A percentile compares a stretch with the other conserved stretches of the same genome.
Conservation (phyloP, 2,888 invertebrate species). For the Sesia apiformis region DNA sequence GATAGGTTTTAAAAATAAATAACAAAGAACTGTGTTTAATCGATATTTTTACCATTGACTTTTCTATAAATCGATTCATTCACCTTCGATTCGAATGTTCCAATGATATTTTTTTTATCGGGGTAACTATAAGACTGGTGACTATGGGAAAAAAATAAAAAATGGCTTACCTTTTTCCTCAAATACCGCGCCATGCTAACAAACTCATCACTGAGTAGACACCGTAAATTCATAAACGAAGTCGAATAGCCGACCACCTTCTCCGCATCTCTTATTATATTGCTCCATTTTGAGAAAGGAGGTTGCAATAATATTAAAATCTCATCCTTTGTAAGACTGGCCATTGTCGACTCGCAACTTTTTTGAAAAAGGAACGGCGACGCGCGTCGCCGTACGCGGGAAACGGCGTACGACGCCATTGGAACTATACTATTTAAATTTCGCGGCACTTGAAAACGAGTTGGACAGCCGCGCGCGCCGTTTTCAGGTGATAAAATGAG, state of each 20-base stretch:
- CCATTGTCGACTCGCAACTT: constrained; percentile 59
- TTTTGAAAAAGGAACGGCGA: constrained; percentile 55
- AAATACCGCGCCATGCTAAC: constrained; percentile 72
- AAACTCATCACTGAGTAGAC: constrained; percentile 76
- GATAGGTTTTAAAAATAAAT: too few species aligned
- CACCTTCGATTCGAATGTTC: too few species aligned
- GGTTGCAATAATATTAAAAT: constrained; percentile 55
- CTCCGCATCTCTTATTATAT: constrained; percentile 63
- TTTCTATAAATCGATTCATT: too few species aligned
- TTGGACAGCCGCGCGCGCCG: constrained; percentile 3
- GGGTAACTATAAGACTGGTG: not conserved
- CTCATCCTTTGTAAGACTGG: constrained; percentile 63
- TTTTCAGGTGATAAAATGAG: constrained; percentile 7
- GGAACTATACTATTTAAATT: constrained; percentile 3
- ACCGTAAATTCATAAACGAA: constrained; percentile 74
- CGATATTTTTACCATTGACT: too few species aligned
- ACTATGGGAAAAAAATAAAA: not conserved
- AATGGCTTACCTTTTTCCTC: constrained; percentile 59
- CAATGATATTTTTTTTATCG: too few species aligned
- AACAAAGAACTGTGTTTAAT: too few species aligned
- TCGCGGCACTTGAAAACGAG: not conserved
- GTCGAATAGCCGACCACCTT: constrained; percentile 74
- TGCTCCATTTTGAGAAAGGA: constrained; percentile 65
- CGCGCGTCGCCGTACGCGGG: constrained; percentile 49
- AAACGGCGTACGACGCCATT: constrained; percentile 50